phyloP scores from a whole-genome alignment of 2,113 vertebrate genomes.

The Brachionichthys hirsutus region DNA sequence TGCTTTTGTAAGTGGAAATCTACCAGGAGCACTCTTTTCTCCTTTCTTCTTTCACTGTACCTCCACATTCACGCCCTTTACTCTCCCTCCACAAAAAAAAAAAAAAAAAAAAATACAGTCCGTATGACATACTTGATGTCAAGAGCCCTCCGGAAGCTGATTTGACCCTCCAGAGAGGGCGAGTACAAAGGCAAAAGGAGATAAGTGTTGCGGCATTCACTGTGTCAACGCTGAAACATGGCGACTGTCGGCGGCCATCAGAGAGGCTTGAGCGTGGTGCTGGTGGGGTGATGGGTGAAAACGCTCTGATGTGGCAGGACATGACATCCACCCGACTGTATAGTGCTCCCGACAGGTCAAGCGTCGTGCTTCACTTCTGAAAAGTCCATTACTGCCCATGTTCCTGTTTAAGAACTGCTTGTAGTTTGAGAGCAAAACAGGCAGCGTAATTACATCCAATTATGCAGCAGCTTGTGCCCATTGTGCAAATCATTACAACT shows the following conservation, averaged over 20 bases:
- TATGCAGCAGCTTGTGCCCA: slow-evolving; percentile 16
- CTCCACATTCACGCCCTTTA: slow-evolving; percentile 25
- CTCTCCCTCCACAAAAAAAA: slow-evolving; percentile 34
- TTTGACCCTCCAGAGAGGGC: slow-evolving; percentile 56
- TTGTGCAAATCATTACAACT: slow-evolving; percentile 32
- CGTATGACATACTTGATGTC: slow-evolving; percentile 66
- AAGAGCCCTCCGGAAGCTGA: slow-evolving; percentile 28
- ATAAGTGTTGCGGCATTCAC: slow-evolving; percentile 66
- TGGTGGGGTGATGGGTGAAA: neutral
- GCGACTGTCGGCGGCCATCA: slow-evolving; percentile 65
- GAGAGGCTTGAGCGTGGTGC: slow-evolving; percentile 23
- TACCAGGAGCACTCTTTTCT: slow-evolving; percentile 42
- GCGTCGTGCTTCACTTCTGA: slow-evolving; percentile 53
- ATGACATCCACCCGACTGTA: slow-evolving; percentile 68
- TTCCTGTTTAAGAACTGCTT: slow-evolving; percentile 30
- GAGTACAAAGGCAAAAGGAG: slow-evolving; percentile 55
- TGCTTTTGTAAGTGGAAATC: slow-evolving; percentile 53
- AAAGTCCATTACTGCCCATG: slow-evolving; percentile 59
- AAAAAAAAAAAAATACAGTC: too few relatives aligned
- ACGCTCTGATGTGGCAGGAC: slow-evolving; percentile 59
- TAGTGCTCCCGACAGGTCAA: slow-evolving; percentile 49
- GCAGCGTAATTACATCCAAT: slow-evolving; percentile 40
- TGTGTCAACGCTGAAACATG: slow-evolving; percentile 68
- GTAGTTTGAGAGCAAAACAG: slow-evolving; percentile 39
- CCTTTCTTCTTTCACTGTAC: neutral